Evolutionary conservation across 2,797 vertebrate species (phyloP).

Genomic region (Gouania willdenowi): DNA sequence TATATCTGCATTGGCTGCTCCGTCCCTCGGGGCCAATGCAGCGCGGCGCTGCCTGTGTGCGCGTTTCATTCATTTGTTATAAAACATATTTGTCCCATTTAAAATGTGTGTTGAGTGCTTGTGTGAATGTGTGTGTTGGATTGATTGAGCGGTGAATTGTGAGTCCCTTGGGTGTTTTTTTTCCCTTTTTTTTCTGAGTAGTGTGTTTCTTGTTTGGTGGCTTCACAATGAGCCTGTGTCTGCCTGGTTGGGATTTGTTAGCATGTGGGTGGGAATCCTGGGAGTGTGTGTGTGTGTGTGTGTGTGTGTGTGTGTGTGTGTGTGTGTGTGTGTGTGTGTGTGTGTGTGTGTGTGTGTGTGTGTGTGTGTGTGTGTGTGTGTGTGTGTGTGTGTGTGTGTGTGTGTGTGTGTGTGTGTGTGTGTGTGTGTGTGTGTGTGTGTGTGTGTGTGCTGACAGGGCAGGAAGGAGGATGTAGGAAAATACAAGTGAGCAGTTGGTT

Average conservation of each 20-base stretch:
- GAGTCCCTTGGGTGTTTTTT: constrained; percentile 71
- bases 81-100: constrained; percentile 58
- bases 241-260: constrained; percentile 46
- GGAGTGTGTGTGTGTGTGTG: constrained; percentile 26
- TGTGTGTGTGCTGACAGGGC: constrained; percentile 18
- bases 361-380: constrained; percentile 25
- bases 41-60: constrained; percentile 8
- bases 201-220: constrained; percentile 68
- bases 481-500: constrained; percentile 37
- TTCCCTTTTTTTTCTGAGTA: constrained; percentile 24
- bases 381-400: constrained; percentile 26
- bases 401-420: constrained; percentile 26
- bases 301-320: background rate
- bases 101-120: constrained; percentile 30
- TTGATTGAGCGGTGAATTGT: constrained; percentile 73
- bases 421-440: constrained; percentile 25
- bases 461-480: constrained; percentile 25
- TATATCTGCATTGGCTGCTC: constrained; percentile 67
- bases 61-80: constrained; percentile 55
- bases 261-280: constrained; percentile 49
- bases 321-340: no score
- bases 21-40: constrained; percentile 63
- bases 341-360: constrained; percentile 25
- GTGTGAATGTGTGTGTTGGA: constrained; percentile 31
- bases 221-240: constrained; percentile 60